Evolutionary conservation across 1,140 invertebrate species (phyloP), one percentile per base, ranked within the genome.

Genomic region (Zaprionus davidi): DNA sequence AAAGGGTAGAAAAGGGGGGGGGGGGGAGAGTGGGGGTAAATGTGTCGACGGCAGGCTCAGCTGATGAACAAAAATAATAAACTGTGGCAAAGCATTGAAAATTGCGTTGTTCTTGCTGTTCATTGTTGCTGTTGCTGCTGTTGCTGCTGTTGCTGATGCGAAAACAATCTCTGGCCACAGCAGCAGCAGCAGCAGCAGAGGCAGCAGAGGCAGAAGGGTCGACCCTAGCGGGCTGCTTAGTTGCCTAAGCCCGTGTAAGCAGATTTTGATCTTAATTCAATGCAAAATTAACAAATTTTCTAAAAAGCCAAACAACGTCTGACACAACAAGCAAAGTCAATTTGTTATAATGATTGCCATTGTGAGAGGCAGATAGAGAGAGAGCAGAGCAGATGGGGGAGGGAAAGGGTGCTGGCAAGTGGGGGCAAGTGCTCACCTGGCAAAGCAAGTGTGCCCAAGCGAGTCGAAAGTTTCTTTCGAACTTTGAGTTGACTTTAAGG

Each of bases 61-160:
- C 82, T 79, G 85, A 90, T 90, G 85, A 85, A 82, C 79, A 90
- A 79, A 85, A 90, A 90, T 82, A 90, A 90, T 90, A 90, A 88
- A 90, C 85, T 88, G 75, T 82, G 55, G 75, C 78, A 46, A 75
- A 78, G 59, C 59, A 74, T 57, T 64, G 65, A 49, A 65, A 58
- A 60, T 60, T 51, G 44, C 26, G 58, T 34, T 41, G 65, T 53
- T n/a, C n/a, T n/a, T 65, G 31, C 9, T 11, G 44, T 34, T 53
- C 56, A 56, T 57, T 68, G 53, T 65, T 71, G 62, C n/a, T 76
- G 28, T 59, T 66, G 57, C 56, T 63, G 73, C 51, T 76, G 71
- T 36, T 81, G 84, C 51, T 76, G 71, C 41, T 81, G 84, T 38
- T 49, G 20, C 57, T 66, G 58, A 84, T 84, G 79, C 62, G 76